Conservation (phyloP, 1,140 invertebrate genomes). For the Scaptomyza pallida region DNA sequence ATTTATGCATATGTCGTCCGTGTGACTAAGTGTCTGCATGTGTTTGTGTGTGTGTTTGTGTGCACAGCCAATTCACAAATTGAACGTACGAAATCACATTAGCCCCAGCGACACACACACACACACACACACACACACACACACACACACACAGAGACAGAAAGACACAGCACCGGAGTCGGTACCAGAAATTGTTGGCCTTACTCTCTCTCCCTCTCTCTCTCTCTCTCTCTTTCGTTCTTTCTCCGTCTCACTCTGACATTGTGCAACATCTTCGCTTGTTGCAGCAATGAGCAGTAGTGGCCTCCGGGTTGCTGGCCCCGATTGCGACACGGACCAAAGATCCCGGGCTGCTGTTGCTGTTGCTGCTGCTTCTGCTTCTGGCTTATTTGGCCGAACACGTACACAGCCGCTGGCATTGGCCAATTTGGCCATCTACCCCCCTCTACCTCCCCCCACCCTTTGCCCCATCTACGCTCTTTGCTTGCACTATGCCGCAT, state of each 20-base stretch:
- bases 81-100: slow-evolving; percentile 80
- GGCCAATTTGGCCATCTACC: slow-evolving; percentile 61
- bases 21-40: slow-evolving; percentile 2
- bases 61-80: slow-evolving; percentile 75
- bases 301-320: slow-evolving; percentile 41
- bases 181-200: too few species aligned
- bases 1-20: slow-evolving; percentile 73
- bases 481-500: background rate
- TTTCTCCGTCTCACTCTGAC: slow-evolving; percentile 37
- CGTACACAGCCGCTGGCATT: slow-evolving; percentile 72
- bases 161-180: too few species aligned
- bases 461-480: too few species aligned
- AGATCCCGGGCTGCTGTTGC: slow-evolving; percentile 34
- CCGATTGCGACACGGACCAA: slow-evolving; percentile 32
- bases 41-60: slow-evolving; percentile 46
- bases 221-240: background rate
- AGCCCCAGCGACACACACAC: slow-evolving; percentile 48
- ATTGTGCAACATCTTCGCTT: slow-evolving; percentile 66
- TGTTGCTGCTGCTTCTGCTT: background rate
- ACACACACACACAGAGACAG: too few species aligned
- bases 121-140: too few species aligned
- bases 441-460: background rate
- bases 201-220: too few species aligned
- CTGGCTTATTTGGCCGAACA: slow-evolving; percentile 67
- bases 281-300: slow-evolving; percentile 52